Evolutionary conservation across 2,113 vertebrate species (phyloP).

Genomic region (Aleadryas rufinucha): DNA sequence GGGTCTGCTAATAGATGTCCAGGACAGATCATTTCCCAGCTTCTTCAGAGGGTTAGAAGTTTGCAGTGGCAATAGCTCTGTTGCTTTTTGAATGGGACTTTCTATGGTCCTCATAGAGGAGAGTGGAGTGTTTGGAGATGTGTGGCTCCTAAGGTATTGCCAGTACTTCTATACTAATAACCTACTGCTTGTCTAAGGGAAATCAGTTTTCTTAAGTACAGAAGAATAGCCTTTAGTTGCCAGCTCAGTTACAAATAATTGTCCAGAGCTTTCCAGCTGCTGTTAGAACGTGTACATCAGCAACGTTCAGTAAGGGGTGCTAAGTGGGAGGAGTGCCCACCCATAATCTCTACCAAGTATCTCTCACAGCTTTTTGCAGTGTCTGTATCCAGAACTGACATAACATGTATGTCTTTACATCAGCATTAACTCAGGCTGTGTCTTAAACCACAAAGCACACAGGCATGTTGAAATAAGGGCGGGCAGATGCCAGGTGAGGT

Average conservation of each 20-base stretch:
- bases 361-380: neutral
- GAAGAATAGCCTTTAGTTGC: neutral
- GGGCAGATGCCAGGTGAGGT: neutral
- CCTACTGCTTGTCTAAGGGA: neutral
- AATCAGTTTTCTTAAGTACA: neutral
- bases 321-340: neutral
- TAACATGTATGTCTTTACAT: neutral
- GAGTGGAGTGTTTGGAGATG: neutral
- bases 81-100: neutral
- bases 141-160: neutral
- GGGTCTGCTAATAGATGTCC: neutral
- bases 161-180: neutral
- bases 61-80: neutral
- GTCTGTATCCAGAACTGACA: neutral
- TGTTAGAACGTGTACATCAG: neutral
- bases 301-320: neutral
- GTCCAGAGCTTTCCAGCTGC: neutral
- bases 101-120: neutral
- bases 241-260: neutral
- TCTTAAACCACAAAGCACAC: neutral
- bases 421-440: neutral
- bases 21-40: neutral
- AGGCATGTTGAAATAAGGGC: neutral
- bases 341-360: neutral
- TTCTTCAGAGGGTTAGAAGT: neutral